A percentile compares a stretch with the other conserved stretches of the same genome.
Evolutionary conservation across 1,140 invertebrate species (phyloP).

Genomic region (Platyura marginata): DNA sequence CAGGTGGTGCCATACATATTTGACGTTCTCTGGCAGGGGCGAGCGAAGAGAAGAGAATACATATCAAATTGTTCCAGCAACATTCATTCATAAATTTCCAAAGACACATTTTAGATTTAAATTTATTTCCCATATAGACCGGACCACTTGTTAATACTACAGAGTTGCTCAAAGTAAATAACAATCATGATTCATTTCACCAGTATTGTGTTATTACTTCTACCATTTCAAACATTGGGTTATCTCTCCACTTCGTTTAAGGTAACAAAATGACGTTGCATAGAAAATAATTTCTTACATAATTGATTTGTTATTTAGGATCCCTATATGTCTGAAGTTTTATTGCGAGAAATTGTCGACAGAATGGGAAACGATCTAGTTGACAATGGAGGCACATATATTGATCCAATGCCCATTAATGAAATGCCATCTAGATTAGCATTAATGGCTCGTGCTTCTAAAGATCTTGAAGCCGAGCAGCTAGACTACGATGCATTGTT

Average conservation of each 20-base stretch:
- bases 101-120: too few relatives aligned
- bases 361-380: constrained; percentile 29
- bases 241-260: neutral
- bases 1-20: too few relatives aligned
- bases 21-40: too few relatives aligned
- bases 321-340: constrained; percentile 18
- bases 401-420: constrained; percentile 16
- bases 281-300: neutral
- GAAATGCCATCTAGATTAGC: constrained; percentile 2
- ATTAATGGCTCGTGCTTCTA: constrained; percentile 4
- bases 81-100: too few relatives aligned
- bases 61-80: too few relatives aligned
- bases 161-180: too few relatives aligned
- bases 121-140: too few relatives aligned
- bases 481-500: constrained; percentile 27
- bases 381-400: constrained; percentile 24
- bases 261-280: neutral
- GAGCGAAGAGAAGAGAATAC: too few relatives aligned
- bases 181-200: neutral
- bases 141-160: too few relatives aligned
- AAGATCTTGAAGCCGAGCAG: constrained; percentile 4
- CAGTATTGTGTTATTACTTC: neutral
- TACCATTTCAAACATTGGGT: neutral
- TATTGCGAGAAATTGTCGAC: constrained; percentile 33
- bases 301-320: constrained; percentile 1